A percentile compares a stretch with the other conserved stretches of the same genome.
phyloP scores from a whole-genome alignment of 2,888 invertebrate genomes.

The Orchesellides sinensis region DNA sequence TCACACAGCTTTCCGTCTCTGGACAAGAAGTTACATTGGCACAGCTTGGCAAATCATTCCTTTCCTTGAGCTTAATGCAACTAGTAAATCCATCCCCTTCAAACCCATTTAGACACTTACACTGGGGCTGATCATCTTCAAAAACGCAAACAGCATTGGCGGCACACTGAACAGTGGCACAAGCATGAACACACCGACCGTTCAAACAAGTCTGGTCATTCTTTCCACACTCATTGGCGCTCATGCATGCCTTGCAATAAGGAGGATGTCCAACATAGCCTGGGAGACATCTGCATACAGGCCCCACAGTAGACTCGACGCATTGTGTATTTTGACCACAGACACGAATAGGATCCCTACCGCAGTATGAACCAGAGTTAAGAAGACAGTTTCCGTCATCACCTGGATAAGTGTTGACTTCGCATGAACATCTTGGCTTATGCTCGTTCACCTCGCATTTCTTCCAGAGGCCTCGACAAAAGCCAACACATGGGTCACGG shows the following conservation, averaged over 20 bases:
- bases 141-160: conserved; percentile 74
- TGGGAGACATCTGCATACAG: conserved; percentile 63
- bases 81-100: conserved; percentile 72
- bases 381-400: conserved; percentile 74
- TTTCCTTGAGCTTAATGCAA: conserved; percentile 72
- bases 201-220: conserved; percentile 74
- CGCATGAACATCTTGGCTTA: conserved; percentile 73
- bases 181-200: conserved; percentile 74
- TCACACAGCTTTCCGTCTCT: conserved; percentile 70
- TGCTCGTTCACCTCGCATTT: conserved; percentile 74
- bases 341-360: conserved; percentile 73
- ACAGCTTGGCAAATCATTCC: conserved; percentile 70
- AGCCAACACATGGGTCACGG: conserved; percentile 73
- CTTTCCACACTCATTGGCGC: conserved; percentile 72
- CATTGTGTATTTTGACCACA: conserved; percentile 74
- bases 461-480: conserved; percentile 73
- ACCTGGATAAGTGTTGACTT: conserved; percentile 73
- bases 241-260: conserved; percentile 74
- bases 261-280: conserved; percentile 73
- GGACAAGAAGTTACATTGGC: conserved; percentile 64
- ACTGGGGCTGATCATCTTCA: conserved; percentile 71
- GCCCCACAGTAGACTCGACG: conserved; percentile 73
- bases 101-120: conserved; percentile 69
- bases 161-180: conserved; percentile 72
- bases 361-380: conserved; percentile 74